Conservation (phyloP, 2,797 vertebrate genomes). For the Botia almorhae region DNA sequence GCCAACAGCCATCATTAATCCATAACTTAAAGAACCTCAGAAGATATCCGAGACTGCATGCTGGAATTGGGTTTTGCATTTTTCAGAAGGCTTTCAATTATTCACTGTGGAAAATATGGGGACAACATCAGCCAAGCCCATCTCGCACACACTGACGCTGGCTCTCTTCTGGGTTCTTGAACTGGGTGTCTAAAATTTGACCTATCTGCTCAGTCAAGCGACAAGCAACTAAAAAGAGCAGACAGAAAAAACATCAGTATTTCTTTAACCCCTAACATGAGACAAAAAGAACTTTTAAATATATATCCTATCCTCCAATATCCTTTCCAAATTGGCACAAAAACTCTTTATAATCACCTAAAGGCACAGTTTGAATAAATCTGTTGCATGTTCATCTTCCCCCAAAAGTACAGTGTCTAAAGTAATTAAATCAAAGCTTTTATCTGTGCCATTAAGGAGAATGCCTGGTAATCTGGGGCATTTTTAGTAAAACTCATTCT, state of each 20-base stretch:
- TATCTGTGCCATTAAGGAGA: conserved; percentile 35
- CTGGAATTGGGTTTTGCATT: conserved; percentile 69
- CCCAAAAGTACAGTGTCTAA: neutral
- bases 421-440: conserved; percentile 44
- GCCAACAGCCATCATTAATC: conserved; percentile 36
- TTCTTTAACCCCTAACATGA: conserved; percentile 28
- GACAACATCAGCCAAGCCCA: conserved; percentile 32
- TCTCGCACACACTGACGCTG: conserved; percentile 22
- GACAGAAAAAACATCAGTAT: conserved; percentile 24
- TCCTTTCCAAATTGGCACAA: neutral
- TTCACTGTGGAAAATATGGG: conserved; percentile 73
- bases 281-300: neutral
- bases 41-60: conserved; percentile 57
- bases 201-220: conserved; percentile 59
- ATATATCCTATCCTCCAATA: neutral
- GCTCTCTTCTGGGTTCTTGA: conserved; percentile 32
- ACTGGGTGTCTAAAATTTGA: conserved; percentile 49
- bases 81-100: conserved; percentile 78
- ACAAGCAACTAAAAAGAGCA: conserved; percentile 36
- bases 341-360: neutral
- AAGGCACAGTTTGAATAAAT: neutral
- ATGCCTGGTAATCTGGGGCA: conserved; percentile 33
- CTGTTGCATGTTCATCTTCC: conserved; percentile 12
- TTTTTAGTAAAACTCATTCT: conserved; percentile 31
- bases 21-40: conserved; percentile 34